Conservation (phyloP, 2,888 invertebrate species). For the Patella depressa region DNA sequence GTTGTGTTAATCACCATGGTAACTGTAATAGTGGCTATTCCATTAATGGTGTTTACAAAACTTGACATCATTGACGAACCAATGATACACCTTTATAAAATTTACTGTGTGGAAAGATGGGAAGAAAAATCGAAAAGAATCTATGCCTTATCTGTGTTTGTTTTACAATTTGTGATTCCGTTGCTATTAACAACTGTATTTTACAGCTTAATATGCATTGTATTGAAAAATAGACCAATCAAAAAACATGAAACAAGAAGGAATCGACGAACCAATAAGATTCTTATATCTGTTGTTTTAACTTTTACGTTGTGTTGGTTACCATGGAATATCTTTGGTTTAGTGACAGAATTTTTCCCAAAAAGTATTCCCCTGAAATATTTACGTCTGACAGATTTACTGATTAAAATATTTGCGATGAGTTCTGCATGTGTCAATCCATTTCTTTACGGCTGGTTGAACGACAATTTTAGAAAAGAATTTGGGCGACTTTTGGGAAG, state of each 20-base stretch:
- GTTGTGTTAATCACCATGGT: constrained; percentile 50
- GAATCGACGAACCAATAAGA: constrained; percentile 62
- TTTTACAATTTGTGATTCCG: constrained; percentile 65
- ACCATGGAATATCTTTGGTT: constrained; percentile 65
- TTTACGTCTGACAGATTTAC: constrained; percentile 61
- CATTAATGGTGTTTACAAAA: constrained; percentile 62
- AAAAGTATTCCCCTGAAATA: constrained; percentile 52
- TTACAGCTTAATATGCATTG: constrained; percentile 61
- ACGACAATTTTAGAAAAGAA: constrained; percentile 69
- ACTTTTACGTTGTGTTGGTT: constrained; percentile 69
- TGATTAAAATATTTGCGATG: constrained; percentile 68
- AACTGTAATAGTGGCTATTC: constrained; percentile 60
- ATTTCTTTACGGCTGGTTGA: constrained; percentile 70
- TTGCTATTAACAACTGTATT: constrained; percentile 59
- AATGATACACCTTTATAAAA: constrained; percentile 47
- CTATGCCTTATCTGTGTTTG: constrained; percentile 60
- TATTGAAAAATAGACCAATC: constrained; percentile 56
- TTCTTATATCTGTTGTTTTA: constrained; percentile 65
- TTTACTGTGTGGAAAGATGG: constrained; percentile 66
- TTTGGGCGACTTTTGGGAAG: constrained; percentile 50
- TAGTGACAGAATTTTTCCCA: constrained; percentile 59
- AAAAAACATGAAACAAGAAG: constrained; percentile 53
- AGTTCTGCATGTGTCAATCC: constrained; percentile 70
- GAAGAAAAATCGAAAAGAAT: constrained; percentile 42
- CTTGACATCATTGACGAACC: constrained; percentile 50